phyloP scores from a whole-genome alignment of 2,888 invertebrate species.

The Drosophila setosimentum region DNA sequence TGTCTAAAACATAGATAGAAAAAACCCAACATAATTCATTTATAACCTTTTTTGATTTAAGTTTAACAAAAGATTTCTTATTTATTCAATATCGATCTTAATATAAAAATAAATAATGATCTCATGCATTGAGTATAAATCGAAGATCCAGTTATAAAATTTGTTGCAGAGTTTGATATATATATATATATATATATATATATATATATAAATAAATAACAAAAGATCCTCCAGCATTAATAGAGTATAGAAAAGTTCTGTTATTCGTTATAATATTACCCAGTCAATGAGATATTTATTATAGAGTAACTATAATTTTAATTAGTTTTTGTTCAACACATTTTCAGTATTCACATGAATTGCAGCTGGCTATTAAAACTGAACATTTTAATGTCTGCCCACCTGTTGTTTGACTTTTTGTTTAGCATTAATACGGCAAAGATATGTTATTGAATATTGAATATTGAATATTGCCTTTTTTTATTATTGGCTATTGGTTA shows the following conservation, averaged over 20 bases:
- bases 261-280: accelerated
- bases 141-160: background rate
- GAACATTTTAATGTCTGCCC: constrained; percentile 3
- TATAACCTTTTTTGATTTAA: constrained; percentile 9
- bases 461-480: constrained; percentile 5
- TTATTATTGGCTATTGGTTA: constrained; percentile 8
- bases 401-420: constrained; percentile 32
- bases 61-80: constrained; percentile 8
- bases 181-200: background rate
- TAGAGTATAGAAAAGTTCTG: background rate
- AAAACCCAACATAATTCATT: constrained; percentile 12
- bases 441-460: constrained; percentile 9
- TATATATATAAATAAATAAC: background rate
- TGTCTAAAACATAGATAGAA: background rate
- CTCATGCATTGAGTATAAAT: background rate
- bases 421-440: constrained; percentile 32
- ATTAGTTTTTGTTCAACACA: background rate
- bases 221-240: background rate
- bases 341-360: constrained; percentile 4
- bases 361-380: constrained; percentile 14
- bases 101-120: background rate
- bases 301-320: background rate
- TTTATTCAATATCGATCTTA: background rate
- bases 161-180: too few relatives aligned
- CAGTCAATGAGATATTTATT: background rate